phyloP scores from a whole-genome alignment of 1,140 invertebrate species.

The Asobara japonica region DNA sequence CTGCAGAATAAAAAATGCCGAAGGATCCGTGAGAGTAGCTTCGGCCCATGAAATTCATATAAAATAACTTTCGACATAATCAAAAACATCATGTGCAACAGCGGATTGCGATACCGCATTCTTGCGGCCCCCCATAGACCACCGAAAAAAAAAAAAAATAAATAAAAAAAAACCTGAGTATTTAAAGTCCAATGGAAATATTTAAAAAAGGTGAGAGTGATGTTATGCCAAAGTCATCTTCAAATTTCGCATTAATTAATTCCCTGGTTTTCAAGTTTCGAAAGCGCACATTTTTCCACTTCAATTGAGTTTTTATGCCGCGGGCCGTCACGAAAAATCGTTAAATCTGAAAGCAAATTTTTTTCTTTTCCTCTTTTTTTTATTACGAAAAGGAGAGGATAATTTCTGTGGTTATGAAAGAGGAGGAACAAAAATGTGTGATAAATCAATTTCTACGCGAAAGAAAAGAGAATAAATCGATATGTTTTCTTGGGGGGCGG shows the following conservation, averaged over 20 bases:
- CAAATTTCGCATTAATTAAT: neutral
- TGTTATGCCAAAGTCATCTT: neutral
- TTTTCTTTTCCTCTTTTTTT: too few species aligned
- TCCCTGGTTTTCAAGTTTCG: neutral
- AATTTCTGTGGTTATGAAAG: too few species aligned
- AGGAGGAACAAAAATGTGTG: too few species aligned
- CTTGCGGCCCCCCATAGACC: neutral
- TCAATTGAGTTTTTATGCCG: neutral
- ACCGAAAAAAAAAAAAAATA: too few species aligned
- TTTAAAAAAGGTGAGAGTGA: constrained; percentile 1
- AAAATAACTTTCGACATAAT: neutral
- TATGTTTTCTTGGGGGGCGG: too few species aligned
- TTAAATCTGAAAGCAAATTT: too few species aligned
- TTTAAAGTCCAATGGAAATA: neutral
- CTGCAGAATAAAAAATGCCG: neutral
- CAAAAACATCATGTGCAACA: neutral
- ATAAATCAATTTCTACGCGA: too few species aligned
- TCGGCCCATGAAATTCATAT: neutral
- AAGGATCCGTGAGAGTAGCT: neutral
- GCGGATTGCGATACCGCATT: neutral
- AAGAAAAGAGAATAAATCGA: too few species aligned
- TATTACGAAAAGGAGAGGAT: too few species aligned
- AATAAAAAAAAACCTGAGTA: neutral
- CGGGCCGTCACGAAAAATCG: too few species aligned
- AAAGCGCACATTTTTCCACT: neutral